Evolutionary conservation across 2,888 invertebrate species (phyloP).

Genomic region (Ormyrus thymus): DNA sequence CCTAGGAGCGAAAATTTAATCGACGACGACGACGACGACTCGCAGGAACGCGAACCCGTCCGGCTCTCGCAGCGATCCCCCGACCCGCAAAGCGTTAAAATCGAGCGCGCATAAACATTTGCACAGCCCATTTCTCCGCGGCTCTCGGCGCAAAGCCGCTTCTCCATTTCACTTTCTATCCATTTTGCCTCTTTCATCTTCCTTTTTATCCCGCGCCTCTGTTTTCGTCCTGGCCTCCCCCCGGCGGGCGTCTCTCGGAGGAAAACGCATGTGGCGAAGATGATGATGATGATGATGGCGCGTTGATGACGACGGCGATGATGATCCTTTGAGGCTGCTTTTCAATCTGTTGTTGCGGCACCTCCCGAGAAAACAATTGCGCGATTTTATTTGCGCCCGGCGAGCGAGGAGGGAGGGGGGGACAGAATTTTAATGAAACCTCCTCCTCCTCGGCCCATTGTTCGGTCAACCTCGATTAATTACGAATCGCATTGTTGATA

Average conservation of each 20-base stretch:
- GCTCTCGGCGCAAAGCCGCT: no score
- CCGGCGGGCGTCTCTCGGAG: slow-evolving; percentile 3
- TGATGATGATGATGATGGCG: slow-evolving; percentile 35
- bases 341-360: slow-evolving; percentile 38
- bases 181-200: slow-evolving; percentile 19
- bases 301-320: background rate
- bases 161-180: background rate
- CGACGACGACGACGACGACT: no score
- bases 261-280: slow-evolving; percentile 30
- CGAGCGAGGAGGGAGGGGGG: background rate
- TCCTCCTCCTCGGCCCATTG: background rate
- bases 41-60: background rate
- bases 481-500: slow-evolving; percentile 19
- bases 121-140: no score
- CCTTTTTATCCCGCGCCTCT: background rate
- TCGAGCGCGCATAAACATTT: no score
- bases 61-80: background rate
- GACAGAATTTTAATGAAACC: slow-evolving; percentile 29
- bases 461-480: slow-evolving; percentile 19
- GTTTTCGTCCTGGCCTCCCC: slow-evolving; percentile 1
- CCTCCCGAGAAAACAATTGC: slow-evolving; percentile 25
- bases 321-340: slow-evolving; percentile 46
- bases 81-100: no score
- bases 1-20: no score
- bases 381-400: slow-evolving; percentile 37